phyloP scores from a whole-genome alignment of 2,888 invertebrate species.

The Dione vanillae region DNA sequence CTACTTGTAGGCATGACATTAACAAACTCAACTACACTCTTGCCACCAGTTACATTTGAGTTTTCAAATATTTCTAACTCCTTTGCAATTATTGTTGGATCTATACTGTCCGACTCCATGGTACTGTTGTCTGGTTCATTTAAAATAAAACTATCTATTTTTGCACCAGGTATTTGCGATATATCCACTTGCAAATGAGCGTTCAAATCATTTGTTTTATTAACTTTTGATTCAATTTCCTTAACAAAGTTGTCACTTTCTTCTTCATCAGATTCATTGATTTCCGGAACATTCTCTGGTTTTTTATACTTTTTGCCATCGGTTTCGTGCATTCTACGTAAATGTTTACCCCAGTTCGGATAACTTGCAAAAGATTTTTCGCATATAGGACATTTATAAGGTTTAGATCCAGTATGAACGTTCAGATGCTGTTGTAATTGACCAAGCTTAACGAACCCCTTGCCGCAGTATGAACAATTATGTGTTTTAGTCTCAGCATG shows the following conservation, averaged over 20 bases:
- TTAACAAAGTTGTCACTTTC: conserved; percentile 29
- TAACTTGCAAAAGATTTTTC: conserved; percentile 82
- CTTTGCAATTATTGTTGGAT: conserved; percentile 51
- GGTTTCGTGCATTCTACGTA: conserved; percentile 65
- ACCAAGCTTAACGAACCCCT: conserved; percentile 62
- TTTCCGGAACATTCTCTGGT: conserved; percentile 32
- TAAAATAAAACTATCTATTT: conserved; percentile 22
- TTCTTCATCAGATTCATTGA: conserved; percentile 25
- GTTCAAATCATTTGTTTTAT: conserved; percentile 18
- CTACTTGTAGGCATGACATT: conserved; percentile 53
- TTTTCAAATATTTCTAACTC: conserved; percentile 55
- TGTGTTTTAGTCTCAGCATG: conserved; percentile 75
- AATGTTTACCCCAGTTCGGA: conserved; percentile 85
- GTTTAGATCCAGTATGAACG: conserved; percentile 82
- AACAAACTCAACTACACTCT: conserved; percentile 50
- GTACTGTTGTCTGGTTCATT: conserved; percentile 51
- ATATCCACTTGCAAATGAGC: conserved; percentile 25
- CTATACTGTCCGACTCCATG: conserved; percentile 59
- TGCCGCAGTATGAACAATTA: conserved; percentile 81
- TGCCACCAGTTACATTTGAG: conserved; percentile 23
- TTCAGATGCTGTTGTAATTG: conserved; percentile 81
- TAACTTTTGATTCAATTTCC: conserved; percentile 22
- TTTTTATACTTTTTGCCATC: conserved; percentile 52
- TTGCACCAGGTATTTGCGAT: conserved; percentile 8
- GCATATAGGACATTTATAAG: conserved; percentile 83